Conservation (phyloP, 2,888 invertebrate genomes). For the Malachius bipustulatus region DNA sequence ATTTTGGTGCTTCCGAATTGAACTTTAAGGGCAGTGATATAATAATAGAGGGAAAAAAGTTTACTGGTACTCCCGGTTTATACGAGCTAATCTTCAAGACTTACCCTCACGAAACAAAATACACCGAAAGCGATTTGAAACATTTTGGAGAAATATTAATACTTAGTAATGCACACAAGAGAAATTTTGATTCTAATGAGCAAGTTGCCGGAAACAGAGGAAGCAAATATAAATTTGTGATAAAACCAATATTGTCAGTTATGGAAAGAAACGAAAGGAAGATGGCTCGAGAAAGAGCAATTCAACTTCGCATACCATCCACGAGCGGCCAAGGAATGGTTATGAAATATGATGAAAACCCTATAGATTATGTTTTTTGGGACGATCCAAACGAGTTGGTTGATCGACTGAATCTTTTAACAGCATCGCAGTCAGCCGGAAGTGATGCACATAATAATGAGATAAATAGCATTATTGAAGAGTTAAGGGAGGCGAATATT, state of each 20-base stretch:
- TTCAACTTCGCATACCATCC: too few relatives aligned
- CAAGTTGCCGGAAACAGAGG: slow-evolving; percentile 6
- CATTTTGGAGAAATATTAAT: slow-evolving; percentile 6
- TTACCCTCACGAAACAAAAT: slow-evolving; percentile 7
- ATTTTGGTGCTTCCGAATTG: slow-evolving; percentile 13
- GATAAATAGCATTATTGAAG: slow-evolving; percentile 28
- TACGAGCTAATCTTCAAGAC: slow-evolving; percentile 13
- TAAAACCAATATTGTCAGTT: slow-evolving; percentile 3
- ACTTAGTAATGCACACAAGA: slow-evolving; percentile 7
- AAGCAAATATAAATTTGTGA: slow-evolving; percentile 6
- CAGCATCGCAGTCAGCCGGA: slow-evolving; percentile 23
- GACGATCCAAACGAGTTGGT: slow-evolving; percentile 21
- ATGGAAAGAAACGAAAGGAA: slow-evolving; percentile 4
- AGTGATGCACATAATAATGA: slow-evolving; percentile 23
- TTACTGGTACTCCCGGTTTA: slow-evolving; percentile 8
- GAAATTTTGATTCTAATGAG: slow-evolving; percentile 3
- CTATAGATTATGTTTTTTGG: slow-evolving; percentile 12
- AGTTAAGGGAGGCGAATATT: slow-evolving; percentile 16
- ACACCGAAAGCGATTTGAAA: slow-evolving; percentile 6
- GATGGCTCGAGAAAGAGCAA: too few relatives aligned
- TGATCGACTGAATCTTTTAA: slow-evolving; percentile 22
- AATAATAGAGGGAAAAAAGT: slow-evolving; percentile 8
- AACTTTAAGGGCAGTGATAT: slow-evolving; percentile 12
- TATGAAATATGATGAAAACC: too few relatives aligned
- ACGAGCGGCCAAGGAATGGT: too few relatives aligned